Evolutionary conservation across 2,113 vertebrate species (phyloP), one percentile per base, ranked within the genome.

Genomic region (Mellivora capensis): DNA sequence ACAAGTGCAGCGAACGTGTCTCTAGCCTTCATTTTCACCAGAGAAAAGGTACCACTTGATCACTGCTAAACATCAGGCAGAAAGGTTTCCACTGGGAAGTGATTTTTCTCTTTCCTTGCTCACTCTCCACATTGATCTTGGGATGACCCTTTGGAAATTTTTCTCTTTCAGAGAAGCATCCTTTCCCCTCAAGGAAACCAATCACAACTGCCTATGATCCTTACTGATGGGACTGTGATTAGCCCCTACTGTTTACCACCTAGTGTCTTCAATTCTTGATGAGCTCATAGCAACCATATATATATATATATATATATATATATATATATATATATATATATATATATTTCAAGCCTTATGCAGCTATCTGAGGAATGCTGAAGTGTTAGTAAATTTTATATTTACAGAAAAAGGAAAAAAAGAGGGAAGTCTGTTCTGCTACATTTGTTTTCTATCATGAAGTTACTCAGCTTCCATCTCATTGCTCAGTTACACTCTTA

Each of bases 151-250:
- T 67, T 94, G 42, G 42, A 39, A 39, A 44, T 90, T 92, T 91
- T 91, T 95, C 93, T 52, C 95, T 97, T 98, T 97, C 81, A 96
- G 97, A 98, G 92, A 97, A 91, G 67, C 49, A 95, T 8, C 25
- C 31, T 11, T 96, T 98, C 79, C 97, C 87, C 92, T 98, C 90
- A 79, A n/a, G n/a, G 95, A 90, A 97, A 97, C 94, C 97, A 97
- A 88, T 94, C 93, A 93, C 95, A 93, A 44, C 97, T 86, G 91
- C 88, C 96, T 84, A 77, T 79, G 49, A 93, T 97, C 96, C 77
- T 98, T 91, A 96, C 5, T 94, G 95, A 97, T 97, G 94, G 90
- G 88, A 93, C 96, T 80, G 69, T 91, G 95, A 97, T 59, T 39
- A 72, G 29, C n/a, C 34, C 57, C 71, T 44, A 4, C 21, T 49